These are phyloP conservation scores for Dromiciops gliroides DNA, from an alignment of 2,113 vertebrate genomes.

Conservation along the genomic window DNA sequence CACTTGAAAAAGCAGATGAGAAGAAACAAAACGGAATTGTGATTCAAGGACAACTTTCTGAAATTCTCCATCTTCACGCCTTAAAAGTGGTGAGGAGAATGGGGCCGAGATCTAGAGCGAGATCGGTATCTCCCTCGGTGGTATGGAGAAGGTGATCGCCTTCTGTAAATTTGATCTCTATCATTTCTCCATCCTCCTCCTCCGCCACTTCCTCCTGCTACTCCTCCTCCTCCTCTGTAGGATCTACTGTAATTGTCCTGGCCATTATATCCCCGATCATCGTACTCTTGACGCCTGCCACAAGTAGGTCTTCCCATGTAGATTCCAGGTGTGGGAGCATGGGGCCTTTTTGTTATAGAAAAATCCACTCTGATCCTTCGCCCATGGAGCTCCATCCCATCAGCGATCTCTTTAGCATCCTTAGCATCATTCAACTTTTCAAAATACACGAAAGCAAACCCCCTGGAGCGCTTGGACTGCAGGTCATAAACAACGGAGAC, in stretches of 20 bases:
- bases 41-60: not conserved
- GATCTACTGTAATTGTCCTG: constrained; percentile 93
- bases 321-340: constrained; percentile 96
- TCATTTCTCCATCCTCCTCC: constrained; percentile 87
- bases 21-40: constrained; percentile 41
- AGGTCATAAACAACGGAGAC: constrained; percentile 96
- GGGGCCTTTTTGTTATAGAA: constrained; percentile 96
- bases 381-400: constrained; percentile 97
- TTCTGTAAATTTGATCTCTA: constrained; percentile 88
- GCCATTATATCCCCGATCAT: constrained; percentile 95
- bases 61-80: not conserved
- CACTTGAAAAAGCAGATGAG: constrained; percentile 86
- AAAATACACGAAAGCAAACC: constrained; percentile 97
- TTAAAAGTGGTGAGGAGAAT: constrained; percentile 89
- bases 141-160: constrained; percentile 94
- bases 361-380: constrained; percentile 96
- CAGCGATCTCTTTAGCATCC: constrained; percentile 96
- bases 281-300: constrained; percentile 90
- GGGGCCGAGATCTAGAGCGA: constrained; percentile 94
- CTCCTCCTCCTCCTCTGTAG: constrained; percentile 86
- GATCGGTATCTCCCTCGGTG: constrained; percentile 94
- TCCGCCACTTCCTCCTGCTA: not conserved
- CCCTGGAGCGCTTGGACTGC: constrained; percentile 94
- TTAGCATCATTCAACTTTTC: constrained; percentile 94
- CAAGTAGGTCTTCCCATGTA: constrained; percentile 98